Evolutionary conservation across 1,140 invertebrate genomes (phyloP), one percentile per base, ranked within the genome.

Genomic region (Camponotus vicinus): DNA sequence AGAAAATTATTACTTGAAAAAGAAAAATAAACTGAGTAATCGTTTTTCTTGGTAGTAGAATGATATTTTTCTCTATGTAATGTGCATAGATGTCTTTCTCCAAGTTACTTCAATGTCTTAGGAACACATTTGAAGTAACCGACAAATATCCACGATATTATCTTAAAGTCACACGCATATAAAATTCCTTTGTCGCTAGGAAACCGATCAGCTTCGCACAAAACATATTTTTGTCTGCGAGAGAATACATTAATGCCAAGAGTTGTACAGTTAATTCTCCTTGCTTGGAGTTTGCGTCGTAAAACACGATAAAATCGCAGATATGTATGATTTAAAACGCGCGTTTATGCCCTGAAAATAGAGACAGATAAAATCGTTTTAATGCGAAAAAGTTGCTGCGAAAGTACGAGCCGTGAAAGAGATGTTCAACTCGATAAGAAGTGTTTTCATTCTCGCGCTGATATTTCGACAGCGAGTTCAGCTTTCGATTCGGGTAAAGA

Each of bases 381-480:
- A n/a, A 64, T 77, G 57, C 15, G 64, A n/a, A 9, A 40, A 45
- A 37, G 5, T 63, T 40, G 37, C 21, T 13, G 15, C 59, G 40
- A 42, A 77, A 63, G 21, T 37, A 6, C 55, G 37, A 0, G 2
- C 18, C 37, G 42, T 5, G 49, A 52, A 52, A 18, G 5, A 52
- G 15, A 52, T 52, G 5, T 52, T 40, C 21, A 21, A 78, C 13
- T 61, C 37, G 27, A 52, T 18, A 40, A 55, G 5, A 45, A 69
- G 21, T 13, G 32, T 55, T 42, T 21, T 11, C 59, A n/a, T 13
- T 37, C n/a, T 34, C 8, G 21, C 34, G 40, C 45, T 52, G 15
- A 34, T 69, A 79, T 79, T 79, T 79, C 42, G 18, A n/a, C n/a
- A 13, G 32, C 52, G 21, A 32, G n/a, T 40, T 80, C 45, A 6